Evolutionary conservation across 1,140 invertebrate species (phyloP), one percentile per base, ranked within the genome.

Genomic region (Hydropsyche tenuis): DNA sequence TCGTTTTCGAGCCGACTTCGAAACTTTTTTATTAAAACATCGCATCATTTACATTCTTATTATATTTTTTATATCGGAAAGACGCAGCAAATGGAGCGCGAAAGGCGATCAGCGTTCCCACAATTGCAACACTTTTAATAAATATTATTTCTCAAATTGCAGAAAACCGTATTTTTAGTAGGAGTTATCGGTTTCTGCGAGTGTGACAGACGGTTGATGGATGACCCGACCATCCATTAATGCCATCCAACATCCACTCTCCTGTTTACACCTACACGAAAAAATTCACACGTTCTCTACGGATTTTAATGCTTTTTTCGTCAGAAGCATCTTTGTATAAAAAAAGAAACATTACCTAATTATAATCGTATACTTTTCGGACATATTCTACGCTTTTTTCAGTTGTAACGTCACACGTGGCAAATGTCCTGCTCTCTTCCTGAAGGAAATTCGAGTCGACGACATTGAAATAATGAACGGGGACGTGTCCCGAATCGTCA

Each of bases 131-230:
- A n/a, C n/a, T n/a, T n/a, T n/a, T n/a, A n/a, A n/a, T n/a, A n/a
- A n/a, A n/a, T n/a, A n/a, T n/a, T n/a, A n/a, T n/a, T n/a, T n/a
- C n/a, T n/a, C n/a, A n/a, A n/a, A n/a, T n/a, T n/a, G n/a, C n/a
- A n/a, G n/a, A n/a, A n/a, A n/a, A n/a, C n/a, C n/a, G 20, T 65
- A 65, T 65, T 65, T 65, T 18, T 18, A 63, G 60, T 42, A 27
- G 7, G 14, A 65, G 37, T 14, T 43, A 65, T 65, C 27, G 42
- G 63, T 45, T 45, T 65, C 63, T 30, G n/a, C 16, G 12, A 43
- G 5, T 65, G 63, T 43, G 63, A 65, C 63, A 65, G 63, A 65
- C 63, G 63, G 63, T 65, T 65, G 63, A 65, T 65, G 37, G 63
- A 65, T 65, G 63, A 42, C 30, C 63, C 30, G 23, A 23, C 63